Evolutionary conservation across 2,113 vertebrate species (phyloP), one percentile per base, ranked within the genome.

Genomic region (Cyanoramphus novaezelandiae): DNA sequence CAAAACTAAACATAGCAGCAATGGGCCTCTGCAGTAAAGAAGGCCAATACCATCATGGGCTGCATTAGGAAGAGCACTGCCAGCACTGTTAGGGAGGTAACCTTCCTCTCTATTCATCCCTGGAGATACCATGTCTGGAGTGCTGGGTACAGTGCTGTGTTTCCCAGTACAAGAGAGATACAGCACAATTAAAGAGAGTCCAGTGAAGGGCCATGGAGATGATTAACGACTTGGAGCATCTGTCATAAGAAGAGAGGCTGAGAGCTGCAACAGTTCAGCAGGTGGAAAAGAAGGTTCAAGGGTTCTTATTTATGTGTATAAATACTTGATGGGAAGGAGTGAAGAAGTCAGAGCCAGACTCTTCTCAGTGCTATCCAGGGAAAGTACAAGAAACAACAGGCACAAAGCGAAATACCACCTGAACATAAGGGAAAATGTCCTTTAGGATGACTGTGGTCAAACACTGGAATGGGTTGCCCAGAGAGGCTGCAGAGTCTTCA

Each of bases 151-250:
- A 63, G 14, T 7, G 6, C 5, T 57, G n/a, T 15, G 21, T 49
- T 78, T 78, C n/a, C 35, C 31, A 55, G 29, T n/a, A 41, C 10
- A 41, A 19, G 10, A 64, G 35, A 71, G 20, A 57, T 15, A 70
- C 0, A 0, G 24, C 1, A 1, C 29, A 49, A 37, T 24, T 33
- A 71, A 17, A 41, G 27, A 44, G 17, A 53, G 25, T 46, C 16
- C 29, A 63, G 49, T 65, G 65, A 64, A 57, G 35, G 13, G 43
- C 11, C 20, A 17, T 43, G 55, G 41, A 64, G 7, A 24, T 33
- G 25, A 71, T 49, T 57, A 84, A 70, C 33, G 24, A 15, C 27
- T 71, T 57, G 31, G 27, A 64, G 17, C 31, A 63, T 43, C 11
- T 57, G 29, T 50, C 20, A 33, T 33, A 64, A 41, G 3, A 53